Base-by-base conservation (phyloP, 2,113 vertebrate species). In the Coptodon bakossiorum region DNA sequence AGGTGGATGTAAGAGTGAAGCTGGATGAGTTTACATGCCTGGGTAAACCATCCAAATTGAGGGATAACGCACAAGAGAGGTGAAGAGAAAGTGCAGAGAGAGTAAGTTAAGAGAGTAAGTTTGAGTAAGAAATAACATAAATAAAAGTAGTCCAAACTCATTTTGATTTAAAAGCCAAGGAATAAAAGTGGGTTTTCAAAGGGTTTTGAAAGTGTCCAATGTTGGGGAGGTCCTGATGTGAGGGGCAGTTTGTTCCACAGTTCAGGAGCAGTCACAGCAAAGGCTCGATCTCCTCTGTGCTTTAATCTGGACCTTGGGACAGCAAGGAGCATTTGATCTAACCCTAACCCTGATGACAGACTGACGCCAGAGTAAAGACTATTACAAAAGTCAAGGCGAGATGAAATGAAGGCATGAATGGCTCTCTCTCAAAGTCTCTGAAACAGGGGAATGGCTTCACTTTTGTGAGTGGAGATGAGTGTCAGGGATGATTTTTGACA, bases 161-260 rank as follows among this genome's bases (percentile, higher is more conserved):
- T 63, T 63, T 34, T 63, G 59, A 63, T 63, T 34, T 63, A 34
- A 63, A 63, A 34, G 29, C 29, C 16, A 61, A 61, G 29, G 1
- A 10, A 54, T 63, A 63, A 63, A 63, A 63, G 59, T 36, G 31
- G 59, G 17, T 63, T 61, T 61, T 61, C 0, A 61, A 31, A 59
- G 14, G 0, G 3, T 61, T 34, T 63, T 36, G 17, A 63, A 63
- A 11, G 17, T 36, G 0, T 63, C 59, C 3, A 0, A 63, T n/a
- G 29, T 63, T 7, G 9, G 59, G 31, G 9, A 36, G 59, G 59
- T 63, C 17, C 16, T 63, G 59, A 63, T 2, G 9, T 7, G 59
- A 63, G 59, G 59, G 59, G 17, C 59, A 63, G 59, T 63, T 63
- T n/a, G 2, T n/a, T 63, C 59, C 3, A 36, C 59, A 7, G 59